Conservation (phyloP, 2,888 invertebrate genomes). For the Alcis repandata region DNA sequence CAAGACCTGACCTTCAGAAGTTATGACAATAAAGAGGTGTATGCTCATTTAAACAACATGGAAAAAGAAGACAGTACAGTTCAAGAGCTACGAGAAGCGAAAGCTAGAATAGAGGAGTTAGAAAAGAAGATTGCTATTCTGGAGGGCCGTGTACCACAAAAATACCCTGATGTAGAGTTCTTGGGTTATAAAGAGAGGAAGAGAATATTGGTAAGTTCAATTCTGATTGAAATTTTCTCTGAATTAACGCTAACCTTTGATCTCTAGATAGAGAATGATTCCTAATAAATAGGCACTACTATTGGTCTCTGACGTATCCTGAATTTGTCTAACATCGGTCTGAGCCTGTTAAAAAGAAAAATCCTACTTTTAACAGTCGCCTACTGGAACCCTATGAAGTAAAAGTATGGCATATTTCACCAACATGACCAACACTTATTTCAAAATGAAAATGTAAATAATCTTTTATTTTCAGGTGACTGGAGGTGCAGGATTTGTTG, state of each 20-base stretch:
- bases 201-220: slow-evolving; percentile 92
- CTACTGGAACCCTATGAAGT: too few species aligned
- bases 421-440: too few species aligned
- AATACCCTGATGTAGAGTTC: slow-evolving; percentile 96
- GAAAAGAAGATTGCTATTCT: slow-evolving; percentile 91
- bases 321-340: too few species aligned
- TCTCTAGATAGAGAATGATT: too few species aligned
- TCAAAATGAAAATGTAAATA: too few species aligned
- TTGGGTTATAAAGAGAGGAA: slow-evolving; percentile 96
- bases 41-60: slow-evolving; percentile 52
- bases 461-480: slow-evolving; percentile 88
- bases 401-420: too few species aligned
- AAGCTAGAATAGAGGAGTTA: slow-evolving; percentile 88
- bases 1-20: slow-evolving; percentile 64
- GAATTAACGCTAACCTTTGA: too few species aligned
- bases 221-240: too few species aligned
- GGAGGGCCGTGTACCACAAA: slow-evolving; percentile 92
- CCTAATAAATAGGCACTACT: too few species aligned
- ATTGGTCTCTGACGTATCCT: too few species aligned
- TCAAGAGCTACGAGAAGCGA: slow-evolving; percentile 88
- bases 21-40: slow-evolving; percentile 62
- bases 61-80: slow-evolving; percentile 67
- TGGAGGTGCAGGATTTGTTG: slow-evolving; percentile 99
- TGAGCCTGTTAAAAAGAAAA: too few species aligned
- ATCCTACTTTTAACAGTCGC: too few species aligned